Conservation (phyloP, 2,113 vertebrate genomes). For the Pristiophorus japonicus region DNA sequence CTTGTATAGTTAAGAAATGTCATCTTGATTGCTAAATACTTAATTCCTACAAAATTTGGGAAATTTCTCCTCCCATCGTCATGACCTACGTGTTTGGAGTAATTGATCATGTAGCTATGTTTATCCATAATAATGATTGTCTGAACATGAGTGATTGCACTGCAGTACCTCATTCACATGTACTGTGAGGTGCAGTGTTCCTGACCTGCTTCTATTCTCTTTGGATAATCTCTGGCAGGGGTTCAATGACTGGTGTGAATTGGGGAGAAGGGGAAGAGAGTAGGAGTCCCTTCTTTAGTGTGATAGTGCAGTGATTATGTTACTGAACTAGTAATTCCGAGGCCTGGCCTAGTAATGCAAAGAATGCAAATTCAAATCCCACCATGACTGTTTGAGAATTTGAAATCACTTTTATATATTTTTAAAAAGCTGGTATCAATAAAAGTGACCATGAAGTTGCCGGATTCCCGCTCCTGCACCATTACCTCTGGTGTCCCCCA, state of each 20-base stretch:
- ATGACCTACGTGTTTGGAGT: neutral
- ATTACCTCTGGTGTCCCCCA: too few species aligned
- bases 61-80: too few species aligned
- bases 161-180: too few species aligned
- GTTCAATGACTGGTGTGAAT: neutral
- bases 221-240: neutral
- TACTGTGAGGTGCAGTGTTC: neutral
- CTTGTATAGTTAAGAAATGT: neutral
- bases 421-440: too few species aligned
- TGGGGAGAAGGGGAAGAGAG: neutral
- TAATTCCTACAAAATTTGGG: neutral
- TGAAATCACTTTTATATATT: neutral
- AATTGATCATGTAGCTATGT: neutral
- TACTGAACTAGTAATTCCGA: neutral
- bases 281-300: too few species aligned
- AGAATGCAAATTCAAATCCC: neutral
- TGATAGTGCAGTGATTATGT: neutral
- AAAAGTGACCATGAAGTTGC: neutral
- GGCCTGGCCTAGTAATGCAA: too few species aligned
- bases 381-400: neutral
- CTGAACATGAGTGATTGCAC: too few species aligned
- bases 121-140: neutral
- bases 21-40: neutral
- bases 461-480: neutral
- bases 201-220: neutral